A percentile compares a stretch with the other conserved stretches of the same genome.
These are phyloP conservation scores for Urocolius indicus DNA, from an alignment of 2,113 vertebrate genomes.

Conservation along the genomic window DNA sequence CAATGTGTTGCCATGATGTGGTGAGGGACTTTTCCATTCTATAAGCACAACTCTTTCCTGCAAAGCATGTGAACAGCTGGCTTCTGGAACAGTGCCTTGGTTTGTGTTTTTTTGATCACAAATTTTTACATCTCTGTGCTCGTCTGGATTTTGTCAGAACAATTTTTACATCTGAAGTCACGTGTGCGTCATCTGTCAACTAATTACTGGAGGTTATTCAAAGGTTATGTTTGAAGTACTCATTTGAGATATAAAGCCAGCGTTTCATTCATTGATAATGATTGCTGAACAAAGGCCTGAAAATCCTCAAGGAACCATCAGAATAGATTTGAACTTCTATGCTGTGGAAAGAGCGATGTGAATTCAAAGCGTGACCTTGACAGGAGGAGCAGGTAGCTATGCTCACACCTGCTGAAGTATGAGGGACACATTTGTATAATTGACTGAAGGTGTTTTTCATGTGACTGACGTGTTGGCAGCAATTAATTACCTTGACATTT, in stretches of 20 bases:
- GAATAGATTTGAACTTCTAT: conserved; percentile 40
- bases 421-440: conserved; percentile 38
- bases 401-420: not conserved
- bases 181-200: conserved; percentile 43
- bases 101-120: conserved; percentile 12
- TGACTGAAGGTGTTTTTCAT: conserved; percentile 62
- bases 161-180: conserved; percentile 25
- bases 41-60: not conserved
- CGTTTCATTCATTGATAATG: conserved; percentile 28
- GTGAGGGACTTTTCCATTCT: not conserved
- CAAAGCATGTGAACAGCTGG: not conserved
- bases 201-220: conserved; percentile 56
- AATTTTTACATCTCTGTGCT: not conserved
- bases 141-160: conserved; percentile 43
- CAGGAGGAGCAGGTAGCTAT: conserved; percentile 11
- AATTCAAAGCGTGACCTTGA: conserved; percentile 75
- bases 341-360: not conserved
- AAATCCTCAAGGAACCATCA: conserved; percentile 57
- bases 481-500: conserved; percentile 84
- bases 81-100: not conserved
- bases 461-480: conserved; percentile 67
- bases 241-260: conserved; percentile 28
- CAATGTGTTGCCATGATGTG: not conserved
- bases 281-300: conserved; percentile 17
- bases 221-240: conserved; percentile 59